Evolutionary conservation across 2,888 invertebrate genomes (phyloP), one percentile per base, ranked within the genome.

Genomic region (Drymonia ruficornis): DNA sequence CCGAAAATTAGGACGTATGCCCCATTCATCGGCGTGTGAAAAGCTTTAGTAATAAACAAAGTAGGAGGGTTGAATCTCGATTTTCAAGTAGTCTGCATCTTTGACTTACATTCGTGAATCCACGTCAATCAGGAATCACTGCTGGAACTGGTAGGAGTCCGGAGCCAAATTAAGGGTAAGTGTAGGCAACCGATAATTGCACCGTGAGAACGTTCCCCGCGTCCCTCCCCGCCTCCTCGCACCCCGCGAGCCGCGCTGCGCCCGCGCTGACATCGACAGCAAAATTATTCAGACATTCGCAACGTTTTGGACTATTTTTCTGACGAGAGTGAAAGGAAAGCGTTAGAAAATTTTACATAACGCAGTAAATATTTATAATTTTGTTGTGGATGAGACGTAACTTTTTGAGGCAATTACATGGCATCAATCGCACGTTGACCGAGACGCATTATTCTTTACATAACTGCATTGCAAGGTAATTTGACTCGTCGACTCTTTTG

Each of bases 101-200:
- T 67, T 70, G 72, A 70, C 67, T 65, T 49, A 69, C 69, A 72
- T 76, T 71, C 65, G 67, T 70, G 70, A 64, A 67, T 56, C 66
- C 65, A 46, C 55, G 52, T 67, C 60, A 64, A 61, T 56, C 52
- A 62, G 68, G 73, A 71, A 74, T 70, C 75, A 59, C 56, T 72
- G 72, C 66, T 70, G 62, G 73, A 74, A 74, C 77, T 80, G 80
- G 84, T 83, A 79, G 81, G 81, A 71, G 76, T 71, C 74, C 76
- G 75, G 76, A 67, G 69, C 81, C 69, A 79, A 89, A 89, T 89
- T 87, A 91, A 81, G 85, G 85, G 82, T 87, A 87, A 86, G 84
- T 87, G 86, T 82, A 83, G 84, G 83, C 78, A 84, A 80, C 78
- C 81, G 84, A 90, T 91, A 91, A 91, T 91, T 89, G 86, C 81